Conservation (phyloP, 2,888 invertebrate genomes). For the Pheosia gnoma region DNA sequence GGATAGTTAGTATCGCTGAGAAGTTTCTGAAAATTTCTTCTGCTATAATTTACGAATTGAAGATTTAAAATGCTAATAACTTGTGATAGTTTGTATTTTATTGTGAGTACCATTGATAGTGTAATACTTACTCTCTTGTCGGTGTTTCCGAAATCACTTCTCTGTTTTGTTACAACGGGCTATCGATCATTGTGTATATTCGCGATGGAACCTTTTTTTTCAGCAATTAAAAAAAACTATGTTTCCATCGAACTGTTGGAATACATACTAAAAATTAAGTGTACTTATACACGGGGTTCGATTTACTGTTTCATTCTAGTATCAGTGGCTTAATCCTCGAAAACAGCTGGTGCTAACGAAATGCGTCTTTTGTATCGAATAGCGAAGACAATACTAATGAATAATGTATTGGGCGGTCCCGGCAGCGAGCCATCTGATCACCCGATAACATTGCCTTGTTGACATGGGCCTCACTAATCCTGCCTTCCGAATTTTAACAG, state of each 20-base stretch:
- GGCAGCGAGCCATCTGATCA: conserved; percentile 66
- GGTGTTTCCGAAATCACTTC: background rate
- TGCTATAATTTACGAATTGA: no score
- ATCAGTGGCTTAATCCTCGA: conserved; percentile 20
- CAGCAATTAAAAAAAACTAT: conserved; percentile 21
- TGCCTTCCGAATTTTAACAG: conserved; percentile 72
- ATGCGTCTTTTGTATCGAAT: conserved; percentile 53
- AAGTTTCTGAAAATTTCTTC: no score
- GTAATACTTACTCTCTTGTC: background rate
- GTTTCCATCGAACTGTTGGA: conserved; percentile 7
- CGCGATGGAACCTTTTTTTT: conserved; percentile 4
- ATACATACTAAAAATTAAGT: conserved; percentile 18
- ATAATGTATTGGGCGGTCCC: conserved; percentile 66
- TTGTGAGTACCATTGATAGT: no score
- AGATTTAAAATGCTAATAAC: no score
- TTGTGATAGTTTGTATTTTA: no score
- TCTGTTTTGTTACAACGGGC: conserved; percentile 11
- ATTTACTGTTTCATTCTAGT: conserved; percentile 38
- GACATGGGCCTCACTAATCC: conserved; percentile 71
- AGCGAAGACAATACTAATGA: conserved; percentile 64
- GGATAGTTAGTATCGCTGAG: no score
- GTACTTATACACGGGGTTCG: conserved; percentile 22
- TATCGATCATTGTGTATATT: conserved; percentile 5
- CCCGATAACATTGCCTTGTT: conserved; percentile 72
- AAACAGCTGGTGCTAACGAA: conserved; percentile 32